Percentiles rank a stretch among this genome's conserved stretches.
phyloP scores from a whole-genome alignment of 1,140 invertebrate species.

The Bombus vancouverensis region DNA sequence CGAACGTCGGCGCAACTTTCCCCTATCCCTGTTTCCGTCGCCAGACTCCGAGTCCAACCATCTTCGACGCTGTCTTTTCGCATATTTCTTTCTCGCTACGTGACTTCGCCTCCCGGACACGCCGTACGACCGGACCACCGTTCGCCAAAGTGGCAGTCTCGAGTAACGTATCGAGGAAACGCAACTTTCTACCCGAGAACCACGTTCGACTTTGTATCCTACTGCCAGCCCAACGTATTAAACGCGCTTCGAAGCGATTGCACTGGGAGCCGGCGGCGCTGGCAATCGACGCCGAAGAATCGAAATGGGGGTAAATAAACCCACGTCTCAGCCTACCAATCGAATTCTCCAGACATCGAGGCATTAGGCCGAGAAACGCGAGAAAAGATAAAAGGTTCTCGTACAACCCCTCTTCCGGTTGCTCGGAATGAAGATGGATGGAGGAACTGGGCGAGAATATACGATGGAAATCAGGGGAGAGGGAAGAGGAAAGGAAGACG shows the following conservation, averaged over 20 bases:
- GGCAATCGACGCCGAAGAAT: slow-evolving; percentile 3
- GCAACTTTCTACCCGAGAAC: neutral
- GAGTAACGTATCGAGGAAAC: slow-evolving; percentile 14
- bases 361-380: slow-evolving; percentile 57
- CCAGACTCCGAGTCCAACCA: slow-evolving; percentile 23
- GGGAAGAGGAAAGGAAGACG: neutral
- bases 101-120: neutral
- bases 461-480: slow-evolving; percentile 19
- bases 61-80: slow-evolving; percentile 52
- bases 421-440: slow-evolving; percentile 72
- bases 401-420: slow-evolving; percentile 54
- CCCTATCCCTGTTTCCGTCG: neutral
- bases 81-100: slow-evolving; percentile 43
- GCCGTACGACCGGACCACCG: neutral
- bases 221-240: neutral
- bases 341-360: slow-evolving; percentile 48
- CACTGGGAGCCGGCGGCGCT: neutral
- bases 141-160: slow-evolving; percentile 7
- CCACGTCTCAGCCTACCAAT: slow-evolving; percentile 36
- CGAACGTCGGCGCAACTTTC: slow-evolving; percentile 39
- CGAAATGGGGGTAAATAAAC: neutral
- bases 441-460: slow-evolving; percentile 62
- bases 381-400: slow-evolving; percentile 67
- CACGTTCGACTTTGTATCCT: neutral
- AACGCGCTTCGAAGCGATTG: neutral